phyloP scores from a whole-genome alignment of 64 coral and sea anemone genomes.

The Montipora sp. region DNA sequence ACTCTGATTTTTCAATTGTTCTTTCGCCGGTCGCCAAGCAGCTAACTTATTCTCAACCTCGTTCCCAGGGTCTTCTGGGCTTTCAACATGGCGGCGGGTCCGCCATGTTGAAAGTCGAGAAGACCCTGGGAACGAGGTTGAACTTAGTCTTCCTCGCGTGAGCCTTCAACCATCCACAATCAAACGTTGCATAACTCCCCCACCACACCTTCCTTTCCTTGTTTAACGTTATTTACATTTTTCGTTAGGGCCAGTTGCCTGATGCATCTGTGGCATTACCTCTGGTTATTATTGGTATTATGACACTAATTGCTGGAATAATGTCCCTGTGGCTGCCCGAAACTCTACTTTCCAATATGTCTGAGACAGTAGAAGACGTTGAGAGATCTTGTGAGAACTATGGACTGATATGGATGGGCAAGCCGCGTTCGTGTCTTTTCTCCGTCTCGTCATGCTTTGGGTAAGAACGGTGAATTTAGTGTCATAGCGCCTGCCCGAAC shows the following conservation, averaged over 20 bases:
- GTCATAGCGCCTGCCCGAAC: too few relatives aligned
- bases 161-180: too few relatives aligned
- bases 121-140: too few relatives aligned
- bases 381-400: conserved; percentile 32
- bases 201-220: background rate
- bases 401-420: conserved; percentile 34
- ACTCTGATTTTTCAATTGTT: too few relatives aligned
- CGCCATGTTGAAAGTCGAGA: too few relatives aligned
- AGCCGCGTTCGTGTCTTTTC: background rate
- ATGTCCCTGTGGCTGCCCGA: conserved; percentile 63
- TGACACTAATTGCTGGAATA: conserved; percentile 36
- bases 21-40: too few relatives aligned
- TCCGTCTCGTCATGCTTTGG: background rate
- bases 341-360: conserved; percentile 45
- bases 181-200: too few relatives aligned
- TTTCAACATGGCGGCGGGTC: too few relatives aligned
- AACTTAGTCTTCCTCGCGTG: too few relatives aligned
- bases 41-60: too few relatives aligned
- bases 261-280: conserved; percentile 46
- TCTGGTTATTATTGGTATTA: conserved; percentile 49
- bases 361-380: conserved; percentile 46
- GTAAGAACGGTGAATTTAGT: background rate
- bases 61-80: too few relatives aligned
- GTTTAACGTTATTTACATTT: background rate
- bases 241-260: conserved; percentile 36